phyloP scores from a whole-genome alignment of 2,797 vertebrate genomes.

The Capromys pilorides region DNA sequence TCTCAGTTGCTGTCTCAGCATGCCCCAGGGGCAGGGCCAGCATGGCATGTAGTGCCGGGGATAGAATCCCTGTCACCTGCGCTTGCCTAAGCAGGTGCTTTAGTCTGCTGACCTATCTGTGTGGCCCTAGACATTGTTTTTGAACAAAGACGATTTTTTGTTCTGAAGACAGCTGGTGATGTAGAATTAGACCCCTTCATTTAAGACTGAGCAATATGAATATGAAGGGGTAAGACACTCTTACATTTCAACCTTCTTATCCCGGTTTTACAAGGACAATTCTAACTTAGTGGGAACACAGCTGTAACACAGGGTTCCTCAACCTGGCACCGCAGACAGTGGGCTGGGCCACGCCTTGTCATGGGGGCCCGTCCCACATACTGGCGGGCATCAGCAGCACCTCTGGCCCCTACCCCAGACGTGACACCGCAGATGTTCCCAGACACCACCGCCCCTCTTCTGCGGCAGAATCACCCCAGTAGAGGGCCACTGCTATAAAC shows the following conservation, averaged over 20 bases:
- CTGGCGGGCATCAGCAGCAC: background rate
- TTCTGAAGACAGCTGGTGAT: background rate
- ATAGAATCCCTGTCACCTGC: too few species aligned
- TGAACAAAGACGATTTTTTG: background rate
- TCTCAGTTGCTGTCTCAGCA: too few species aligned
- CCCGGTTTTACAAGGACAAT: conserved; percentile 35
- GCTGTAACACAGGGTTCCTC: background rate
- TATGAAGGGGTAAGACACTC: background rate
- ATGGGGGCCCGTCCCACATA: background rate
- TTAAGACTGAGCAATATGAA: conserved; percentile 16
- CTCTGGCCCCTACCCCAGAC: background rate
- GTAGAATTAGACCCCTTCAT: background rate
- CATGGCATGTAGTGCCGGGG: too few species aligned
- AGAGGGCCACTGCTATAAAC: background rate
- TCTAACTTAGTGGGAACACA: background rate
- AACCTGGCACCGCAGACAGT: background rate
- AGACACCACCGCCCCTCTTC: background rate
- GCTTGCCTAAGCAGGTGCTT: too few species aligned
- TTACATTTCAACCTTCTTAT: background rate
- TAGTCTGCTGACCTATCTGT: too few species aligned
- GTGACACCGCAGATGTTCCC: background rate
- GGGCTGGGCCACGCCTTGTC: background rate
- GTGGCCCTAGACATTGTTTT: background rate
- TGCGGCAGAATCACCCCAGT: background rate
- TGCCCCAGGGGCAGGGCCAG: too few species aligned